Conservation (phyloP, 2,113 vertebrate genomes). For the western clawed frog (Xenopus tropicalis) region DNA sequence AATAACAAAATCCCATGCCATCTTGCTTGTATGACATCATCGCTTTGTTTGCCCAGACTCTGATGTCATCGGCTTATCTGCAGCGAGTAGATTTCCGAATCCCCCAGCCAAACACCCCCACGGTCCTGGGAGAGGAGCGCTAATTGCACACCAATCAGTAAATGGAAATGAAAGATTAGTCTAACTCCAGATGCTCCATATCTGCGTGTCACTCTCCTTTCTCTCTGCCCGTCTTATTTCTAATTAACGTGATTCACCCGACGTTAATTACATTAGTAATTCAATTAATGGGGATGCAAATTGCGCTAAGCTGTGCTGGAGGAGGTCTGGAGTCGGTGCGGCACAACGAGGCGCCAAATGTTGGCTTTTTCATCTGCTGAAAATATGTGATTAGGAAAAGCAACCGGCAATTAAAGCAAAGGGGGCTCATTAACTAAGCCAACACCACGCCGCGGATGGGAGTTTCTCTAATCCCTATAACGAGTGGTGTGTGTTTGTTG, state of each 20-base stretch:
- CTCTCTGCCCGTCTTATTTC: conserved; percentile 51
- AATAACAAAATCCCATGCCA: too few relatives aligned
- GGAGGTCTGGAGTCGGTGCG: conserved; percentile 9
- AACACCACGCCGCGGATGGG: not conserved
- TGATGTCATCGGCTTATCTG: too few relatives aligned
- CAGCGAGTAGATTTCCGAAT: too few relatives aligned
- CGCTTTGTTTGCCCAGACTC: too few relatives aligned
- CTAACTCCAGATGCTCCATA: conserved; percentile 54
- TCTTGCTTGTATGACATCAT: too few relatives aligned
- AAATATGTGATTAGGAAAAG: not conserved
- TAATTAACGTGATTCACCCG: conserved; percentile 59
- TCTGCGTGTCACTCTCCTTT: conserved; percentile 51
- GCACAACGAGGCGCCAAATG: too few relatives aligned
- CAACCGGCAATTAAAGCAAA: not conserved
- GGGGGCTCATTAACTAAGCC: not conserved
- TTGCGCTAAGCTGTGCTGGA: conserved; percentile 47
- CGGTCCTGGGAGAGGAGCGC: not conserved
- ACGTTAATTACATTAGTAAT: conserved; percentile 66
- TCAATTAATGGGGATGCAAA: conserved; percentile 62
- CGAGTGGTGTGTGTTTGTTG: too few relatives aligned
- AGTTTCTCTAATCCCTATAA: too few relatives aligned
- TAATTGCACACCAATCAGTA: conserved; percentile 43
- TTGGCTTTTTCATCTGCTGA: too few relatives aligned
- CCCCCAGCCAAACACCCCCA: too few relatives aligned
- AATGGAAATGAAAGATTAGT: conserved; percentile 55